Evolutionary conservation across 2,888 invertebrate genomes (phyloP).

Genomic region (Protodeltote pygarga): DNA sequence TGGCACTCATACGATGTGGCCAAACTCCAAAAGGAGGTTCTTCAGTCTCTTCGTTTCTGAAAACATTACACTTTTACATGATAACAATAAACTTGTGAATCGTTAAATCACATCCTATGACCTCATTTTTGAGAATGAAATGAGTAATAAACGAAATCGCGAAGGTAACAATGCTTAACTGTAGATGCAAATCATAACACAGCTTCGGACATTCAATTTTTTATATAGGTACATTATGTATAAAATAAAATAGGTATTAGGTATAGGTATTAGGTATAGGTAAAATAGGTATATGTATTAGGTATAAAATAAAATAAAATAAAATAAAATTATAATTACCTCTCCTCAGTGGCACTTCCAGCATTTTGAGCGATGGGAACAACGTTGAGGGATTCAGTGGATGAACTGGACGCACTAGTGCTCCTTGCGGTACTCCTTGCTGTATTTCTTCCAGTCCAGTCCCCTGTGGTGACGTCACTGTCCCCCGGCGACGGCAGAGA

Average conservation of each 20-base stretch:
- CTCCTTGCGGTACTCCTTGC: slow-evolving; percentile 73
- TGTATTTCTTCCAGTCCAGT: slow-evolving; percentile 76
- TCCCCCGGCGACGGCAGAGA: slow-evolving; percentile 80
- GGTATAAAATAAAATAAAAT: no score
- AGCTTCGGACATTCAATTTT: no score
- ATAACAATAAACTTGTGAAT: slow-evolving; percentile 38
- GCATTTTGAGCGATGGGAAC: slow-evolving; percentile 60
- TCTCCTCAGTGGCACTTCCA: slow-evolving; percentile 71
- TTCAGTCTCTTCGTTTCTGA: slow-evolving; percentile 79
- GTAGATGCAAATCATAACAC: slow-evolving; percentile 12
- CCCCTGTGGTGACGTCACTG: slow-evolving; percentile 73
- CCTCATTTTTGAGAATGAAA: slow-evolving; percentile 52
- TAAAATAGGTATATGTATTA: no score
- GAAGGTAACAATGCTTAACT: slow-evolving; percentile 27
- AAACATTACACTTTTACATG: slow-evolving; percentile 31
- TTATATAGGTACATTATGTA: no score
- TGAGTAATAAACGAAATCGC: slow-evolving; percentile 43
- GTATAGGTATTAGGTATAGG: no score
- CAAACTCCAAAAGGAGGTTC: slow-evolving; percentile 80
- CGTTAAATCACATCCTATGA: slow-evolving; percentile 51
- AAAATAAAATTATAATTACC: slow-evolving; percentile 56
- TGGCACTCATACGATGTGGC: slow-evolving; percentile 89
- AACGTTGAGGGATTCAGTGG: slow-evolving; percentile 73
- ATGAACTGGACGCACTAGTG: slow-evolving; percentile 75
- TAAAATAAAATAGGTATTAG: no score